Evolutionary conservation across 92 coral and sea anemone genomes (phyloP).

Genomic region (Siderastrea siderea): DNA sequence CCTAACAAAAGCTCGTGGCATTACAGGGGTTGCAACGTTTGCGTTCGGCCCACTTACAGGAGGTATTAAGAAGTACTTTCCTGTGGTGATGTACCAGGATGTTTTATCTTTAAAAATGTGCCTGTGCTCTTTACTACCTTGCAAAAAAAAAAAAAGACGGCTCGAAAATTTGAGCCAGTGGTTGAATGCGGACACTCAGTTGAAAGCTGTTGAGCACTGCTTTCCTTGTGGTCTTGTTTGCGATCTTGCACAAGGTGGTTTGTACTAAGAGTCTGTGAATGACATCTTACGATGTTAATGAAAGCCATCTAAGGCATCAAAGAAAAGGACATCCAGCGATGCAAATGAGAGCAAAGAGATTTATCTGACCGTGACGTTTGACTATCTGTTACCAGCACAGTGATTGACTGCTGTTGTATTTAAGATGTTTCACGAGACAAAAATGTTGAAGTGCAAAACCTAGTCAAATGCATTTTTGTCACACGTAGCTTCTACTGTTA

Average conservation of each 20-base stretch:
- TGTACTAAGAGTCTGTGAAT: background rate
- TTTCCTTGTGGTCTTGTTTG: background rate
- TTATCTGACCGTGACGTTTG: background rate
- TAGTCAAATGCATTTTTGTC: background rate
- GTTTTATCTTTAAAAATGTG: too few species aligned
- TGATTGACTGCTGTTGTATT: background rate
- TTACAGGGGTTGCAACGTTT: too few species aligned
- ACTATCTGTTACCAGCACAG: conserved; percentile 35
- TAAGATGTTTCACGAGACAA: background rate
- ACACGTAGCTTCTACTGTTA: background rate
- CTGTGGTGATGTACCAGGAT: too few species aligned
- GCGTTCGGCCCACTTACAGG: too few species aligned
- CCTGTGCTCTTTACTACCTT: too few species aligned
- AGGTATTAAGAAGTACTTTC: too few species aligned
- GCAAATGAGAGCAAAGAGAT: background rate
- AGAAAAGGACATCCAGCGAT: background rate
- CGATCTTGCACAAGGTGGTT: background rate
- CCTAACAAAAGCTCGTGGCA: background rate
- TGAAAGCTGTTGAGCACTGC: background rate
- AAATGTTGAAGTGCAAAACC: background rate
- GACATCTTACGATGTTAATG: background rate
- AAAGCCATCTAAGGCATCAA: background rate
- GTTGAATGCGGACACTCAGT: background rate
- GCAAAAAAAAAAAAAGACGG: too few species aligned
- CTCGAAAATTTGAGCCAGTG: too few species aligned